phyloP scores from a whole-genome alignment of 64 coral and sea anemone genomes.

The Stylophora pistillata region DNA sequence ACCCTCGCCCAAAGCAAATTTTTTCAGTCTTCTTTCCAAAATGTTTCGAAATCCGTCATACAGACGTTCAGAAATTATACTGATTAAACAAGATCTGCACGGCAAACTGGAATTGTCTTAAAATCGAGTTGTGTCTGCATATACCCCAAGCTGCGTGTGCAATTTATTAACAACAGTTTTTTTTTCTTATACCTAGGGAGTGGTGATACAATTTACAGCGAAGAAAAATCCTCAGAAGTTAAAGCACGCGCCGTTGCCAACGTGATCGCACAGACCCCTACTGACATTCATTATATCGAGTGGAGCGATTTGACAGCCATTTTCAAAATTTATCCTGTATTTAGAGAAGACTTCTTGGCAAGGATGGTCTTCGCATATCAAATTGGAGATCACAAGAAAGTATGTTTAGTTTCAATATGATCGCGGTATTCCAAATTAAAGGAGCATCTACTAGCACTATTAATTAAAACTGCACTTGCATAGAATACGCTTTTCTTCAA shows the following conservation, averaged over 20 bases:
- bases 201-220: slow-evolving; percentile 90
- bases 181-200: slow-evolving; percentile 40
- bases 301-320: slow-evolving; percentile 81
- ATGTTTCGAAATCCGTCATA: too few relatives aligned
- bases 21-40: too few relatives aligned
- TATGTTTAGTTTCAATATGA: neutral
- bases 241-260: slow-evolving; percentile 71
- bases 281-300: slow-evolving; percentile 81
- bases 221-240: slow-evolving; percentile 31
- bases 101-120: too few relatives aligned
- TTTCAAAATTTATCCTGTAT: slow-evolving; percentile 69
- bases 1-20: too few relatives aligned
- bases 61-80: too few relatives aligned
- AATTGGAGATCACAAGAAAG: slow-evolving; percentile 1
- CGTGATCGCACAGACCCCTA: slow-evolving; percentile 52
- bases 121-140: too few relatives aligned
- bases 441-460: too few relatives aligned
- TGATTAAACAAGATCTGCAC: too few relatives aligned
- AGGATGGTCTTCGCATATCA: slow-evolving; percentile 14
- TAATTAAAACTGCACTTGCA: too few relatives aligned
- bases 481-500: too few relatives aligned
- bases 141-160: too few relatives aligned
- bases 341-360: slow-evolving; percentile 77
- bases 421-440: too few relatives aligned
- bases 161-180: neutral